Conservation (phyloP, 35 echinoderm and acorn worm genomes). For the Ophiothrix spiculata region DNA sequence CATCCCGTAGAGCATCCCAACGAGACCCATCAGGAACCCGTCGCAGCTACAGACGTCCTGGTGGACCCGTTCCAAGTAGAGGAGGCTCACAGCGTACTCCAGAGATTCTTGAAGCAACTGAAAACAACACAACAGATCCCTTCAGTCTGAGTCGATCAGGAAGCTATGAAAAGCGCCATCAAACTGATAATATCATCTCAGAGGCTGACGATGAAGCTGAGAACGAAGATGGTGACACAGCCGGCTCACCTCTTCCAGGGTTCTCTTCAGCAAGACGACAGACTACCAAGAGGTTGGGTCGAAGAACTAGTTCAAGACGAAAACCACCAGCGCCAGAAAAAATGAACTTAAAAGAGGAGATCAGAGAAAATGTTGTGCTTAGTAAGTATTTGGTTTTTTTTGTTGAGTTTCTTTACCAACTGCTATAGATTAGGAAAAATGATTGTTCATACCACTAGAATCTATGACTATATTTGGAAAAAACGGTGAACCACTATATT, state of each 20-base stretch:
- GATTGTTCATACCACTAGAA: too few species aligned
- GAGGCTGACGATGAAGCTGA: slow-evolving; percentile 71
- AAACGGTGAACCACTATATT: too few species aligned
- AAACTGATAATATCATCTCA: slow-evolving; percentile 45
- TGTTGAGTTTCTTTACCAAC: too few species aligned
- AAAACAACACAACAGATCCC: slow-evolving; percentile 25
- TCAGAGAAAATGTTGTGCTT: slow-evolving; percentile 34
- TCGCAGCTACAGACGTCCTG: slow-evolving; percentile 43
- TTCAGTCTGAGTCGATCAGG: not conserved
- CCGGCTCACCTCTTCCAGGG: slow-evolving; percentile 56
- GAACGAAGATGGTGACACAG: slow-evolving; percentile 41
- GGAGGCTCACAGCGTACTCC: slow-evolving; percentile 20
- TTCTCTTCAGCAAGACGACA: slow-evolving; percentile 50
- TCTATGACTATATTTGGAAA: too few species aligned
- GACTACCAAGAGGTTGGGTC: slow-evolving; percentile 82
- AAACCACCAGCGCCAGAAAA: not conserved
- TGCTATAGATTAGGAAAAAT: too few species aligned
- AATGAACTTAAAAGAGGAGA: slow-evolving; percentile 21
- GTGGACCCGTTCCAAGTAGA: slow-evolving; percentile 43
- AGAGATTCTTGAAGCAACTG: slow-evolving; percentile 31
- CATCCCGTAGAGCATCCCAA: slow-evolving; percentile 47
- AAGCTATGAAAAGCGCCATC: slow-evolving; percentile 31
- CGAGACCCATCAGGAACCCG: slow-evolving; percentile 34
- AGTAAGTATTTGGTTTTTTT: too few species aligned
- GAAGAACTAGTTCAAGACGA: slow-evolving; percentile 74